Base-by-base conservation (phyloP, 2,797 vertebrate species). In the Phaenicophaeus curvirostris region DNA sequence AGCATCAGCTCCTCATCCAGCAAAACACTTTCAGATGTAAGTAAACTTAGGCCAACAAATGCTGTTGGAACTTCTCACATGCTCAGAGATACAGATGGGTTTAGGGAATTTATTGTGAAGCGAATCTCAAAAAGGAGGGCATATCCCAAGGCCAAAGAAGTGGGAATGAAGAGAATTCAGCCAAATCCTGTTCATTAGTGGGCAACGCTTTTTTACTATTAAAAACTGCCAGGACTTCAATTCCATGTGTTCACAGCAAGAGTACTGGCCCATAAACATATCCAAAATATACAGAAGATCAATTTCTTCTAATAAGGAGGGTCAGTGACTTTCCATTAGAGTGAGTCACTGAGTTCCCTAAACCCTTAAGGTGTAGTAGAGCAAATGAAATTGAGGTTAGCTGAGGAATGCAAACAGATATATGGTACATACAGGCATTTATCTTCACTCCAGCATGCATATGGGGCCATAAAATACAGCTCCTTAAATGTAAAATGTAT, bases 201-300 rank as follows among this genome's bases (percentile, higher is more conserved):
- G 69, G 63, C 62, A 79, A 31, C 9, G 21, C 15, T 59, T 83
- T 72, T 85, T 91, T 81, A 69, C 33, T 72, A 23, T 71, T 86
- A 85, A 78, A 95, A 54, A 65, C 50, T 82, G 53, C 53, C 89
- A 81, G 8, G 20, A 59, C 44, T 91, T 95, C 78, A 89, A 63
- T 94, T 95, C 67, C 51, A 41, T 51, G 61, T 20, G 48, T 87
- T 80, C 83, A 78, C 69, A 71, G 78, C 61, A 85, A 89, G 51
- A 91, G 39, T 61, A 30, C 42, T 54, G 89, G 93, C 79, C 67
- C 65, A 42, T 54, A 95, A 94, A 96, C 50, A 86, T 85, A 95
- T 96, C 95, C 90, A 95, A 97, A 95, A 95, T 33, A 85, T 59
- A 84, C 53, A 91, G 72, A 94, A 97, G 74, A 96, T 67, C 27